A percentile compares a stretch with the other conserved stretches of the same genome.
These are phyloP conservation scores for Syngnathus typhle DNA, from an alignment of 2,113 vertebrate genomes.

Conservation along the genomic window DNA sequence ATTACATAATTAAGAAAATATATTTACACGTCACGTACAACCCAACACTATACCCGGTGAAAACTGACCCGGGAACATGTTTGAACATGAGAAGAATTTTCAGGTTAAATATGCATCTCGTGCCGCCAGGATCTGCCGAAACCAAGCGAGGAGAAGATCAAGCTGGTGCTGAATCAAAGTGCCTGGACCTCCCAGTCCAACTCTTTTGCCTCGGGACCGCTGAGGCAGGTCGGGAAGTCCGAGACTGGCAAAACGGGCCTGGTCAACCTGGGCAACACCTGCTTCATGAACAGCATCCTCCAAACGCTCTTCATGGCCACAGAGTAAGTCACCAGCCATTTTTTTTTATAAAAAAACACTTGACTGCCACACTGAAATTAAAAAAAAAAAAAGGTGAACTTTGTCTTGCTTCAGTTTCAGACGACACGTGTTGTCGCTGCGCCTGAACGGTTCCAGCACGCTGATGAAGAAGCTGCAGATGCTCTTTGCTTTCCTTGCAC, in stretches of 20 bases:
- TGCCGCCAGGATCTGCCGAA: conserved; percentile 82
- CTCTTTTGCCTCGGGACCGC: conserved; percentile 83
- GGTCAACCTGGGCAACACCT: conserved; percentile 95
- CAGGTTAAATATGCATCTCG: not conserved
- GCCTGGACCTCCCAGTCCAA: conserved; percentile 97
- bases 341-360: too few species aligned
- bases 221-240: conserved; percentile 87
- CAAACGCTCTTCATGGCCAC: conserved; percentile 98
- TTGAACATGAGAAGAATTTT: not conserved
- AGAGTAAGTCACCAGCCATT: conserved; percentile 78
- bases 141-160: conserved; percentile 91
- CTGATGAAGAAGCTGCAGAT: conserved; percentile 95
- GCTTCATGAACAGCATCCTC: conserved; percentile 98
- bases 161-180: conserved; percentile 91
- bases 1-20: too few species aligned
- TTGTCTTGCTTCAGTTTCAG: conserved; percentile 79
- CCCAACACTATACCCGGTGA: too few species aligned
- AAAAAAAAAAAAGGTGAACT: not conserved
- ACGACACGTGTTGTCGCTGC: conserved; percentile 85
- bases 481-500: conserved; percentile 93
- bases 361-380: too few species aligned
- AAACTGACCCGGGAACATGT: too few species aligned
- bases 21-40: too few species aligned
- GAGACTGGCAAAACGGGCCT: conserved; percentile 97
- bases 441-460: conserved; percentile 82